Base-by-base conservation (phyloP, 2,888 invertebrate species). In the Apocheima hispidaria region DNA sequence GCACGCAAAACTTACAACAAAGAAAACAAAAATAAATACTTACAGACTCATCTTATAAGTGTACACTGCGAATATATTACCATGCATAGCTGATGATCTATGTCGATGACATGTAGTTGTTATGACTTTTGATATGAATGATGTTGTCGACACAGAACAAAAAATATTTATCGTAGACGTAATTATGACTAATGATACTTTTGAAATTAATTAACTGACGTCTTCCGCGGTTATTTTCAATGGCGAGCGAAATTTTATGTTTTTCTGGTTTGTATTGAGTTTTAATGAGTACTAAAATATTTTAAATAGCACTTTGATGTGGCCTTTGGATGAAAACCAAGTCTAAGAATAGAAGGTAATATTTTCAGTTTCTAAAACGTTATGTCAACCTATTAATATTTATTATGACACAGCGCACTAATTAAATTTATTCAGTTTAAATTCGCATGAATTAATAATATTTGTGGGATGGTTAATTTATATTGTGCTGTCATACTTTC, bases 241-340 rank as follows among this genome's bases (percentile, higher is more conserved):
- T 35, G 14, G 18, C 20, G 46, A 35, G 43, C 55, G 14, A 43
- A 50, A 30, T 43, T 36, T 16, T 33, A 26, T 46, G 26, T 46
- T 52, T 57, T 53, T 52, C 56, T 52, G 56, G 61, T 62, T 57
- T 51, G 40, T 62, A 56, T 57, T 62, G 52, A 48, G 52, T 57
- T 62, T 57, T 57, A 62, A 62, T 52, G 61, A 62, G 21, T 52
- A 52, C 56, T 57, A 62, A 57, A 62, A 52, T 46, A 53, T 52
- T 46, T 48, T 40, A 48, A 48, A 43, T 40, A 49, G 35, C 48
- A 48, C 61, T 61, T 61, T 62, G 61, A 56, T 62, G 61, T 52
- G 61, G 56, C 61, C 52, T 62, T 62, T 62, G 61, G 56, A 62
- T 52, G 52, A 12, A 53, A 56, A 62, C 61, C 61, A 57, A 57